These are phyloP conservation scores for Perccottus glenii DNA, from an alignment of 2,113 vertebrate genomes.

Conservation along the genomic window DNA sequence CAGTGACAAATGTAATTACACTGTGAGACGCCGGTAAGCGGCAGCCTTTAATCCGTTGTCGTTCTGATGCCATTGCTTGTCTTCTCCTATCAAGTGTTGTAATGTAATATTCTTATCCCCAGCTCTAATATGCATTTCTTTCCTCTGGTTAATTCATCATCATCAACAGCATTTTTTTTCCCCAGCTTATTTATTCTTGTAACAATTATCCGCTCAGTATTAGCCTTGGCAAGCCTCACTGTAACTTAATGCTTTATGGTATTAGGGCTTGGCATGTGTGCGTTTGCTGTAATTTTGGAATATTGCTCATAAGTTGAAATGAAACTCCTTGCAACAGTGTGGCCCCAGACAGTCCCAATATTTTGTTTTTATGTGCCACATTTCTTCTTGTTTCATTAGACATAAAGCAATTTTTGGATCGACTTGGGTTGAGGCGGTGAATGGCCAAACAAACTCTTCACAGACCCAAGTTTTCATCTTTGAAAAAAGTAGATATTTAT, in stretches of 20 bases:
- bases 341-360: slow-evolving; percentile 14
- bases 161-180: slow-evolving; percentile 38
- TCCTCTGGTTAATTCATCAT: slow-evolving; percentile 61
- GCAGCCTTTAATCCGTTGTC: slow-evolving; percentile 50
- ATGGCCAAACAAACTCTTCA: no score
- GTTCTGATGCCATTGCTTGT: slow-evolving; percentile 28
- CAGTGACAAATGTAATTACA: slow-evolving; percentile 54
- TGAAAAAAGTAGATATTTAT: no score
- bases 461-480: no score
- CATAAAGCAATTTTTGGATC: no score
- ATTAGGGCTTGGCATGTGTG: slow-evolving; percentile 32
- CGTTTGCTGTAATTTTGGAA: slow-evolving; percentile 34
- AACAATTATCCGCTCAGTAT: slow-evolving; percentile 49
- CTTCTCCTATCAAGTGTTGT: slow-evolving; percentile 28
- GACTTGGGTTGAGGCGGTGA: no score
- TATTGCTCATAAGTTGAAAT: slow-evolving; percentile 51
- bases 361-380: slow-evolving; percentile 37
- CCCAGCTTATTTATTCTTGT: slow-evolving; percentile 38
- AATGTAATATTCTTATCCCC: slow-evolving; percentile 45
- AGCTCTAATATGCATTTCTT: slow-evolving; percentile 30
- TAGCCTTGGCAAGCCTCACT: slow-evolving; percentile 47
- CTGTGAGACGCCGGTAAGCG: slow-evolving; percentile 46
- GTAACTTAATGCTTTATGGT: slow-evolving; percentile 50
- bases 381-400: not conserved
- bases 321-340: slow-evolving; percentile 35